A percentile compares a stretch with the other conserved stretches of the same genome.
Evolutionary conservation across 2,888 invertebrate species (phyloP).

Genomic region (Aleiodes alternator): DNA sequence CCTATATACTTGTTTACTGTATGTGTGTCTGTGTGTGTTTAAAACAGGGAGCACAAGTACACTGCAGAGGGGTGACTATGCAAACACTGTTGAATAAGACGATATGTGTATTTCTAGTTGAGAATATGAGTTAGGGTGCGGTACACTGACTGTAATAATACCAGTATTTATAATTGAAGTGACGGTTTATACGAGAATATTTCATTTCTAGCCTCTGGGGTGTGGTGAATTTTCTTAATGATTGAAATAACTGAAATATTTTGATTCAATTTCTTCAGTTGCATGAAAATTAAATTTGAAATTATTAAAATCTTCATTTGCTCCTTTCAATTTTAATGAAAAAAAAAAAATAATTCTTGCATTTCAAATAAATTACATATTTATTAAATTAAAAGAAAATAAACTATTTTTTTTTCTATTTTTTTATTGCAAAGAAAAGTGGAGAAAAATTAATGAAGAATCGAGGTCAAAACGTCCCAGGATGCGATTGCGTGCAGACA

Average conservation of each 20-base stretch:
- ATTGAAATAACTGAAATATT: constrained; percentile 7
- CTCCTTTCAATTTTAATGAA: background rate
- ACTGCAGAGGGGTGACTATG: constrained; percentile 37
- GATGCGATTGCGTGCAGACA: constrained; percentile 54
- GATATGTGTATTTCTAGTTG: constrained; percentile 32
- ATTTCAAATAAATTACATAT: background rate
- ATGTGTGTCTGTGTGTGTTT: constrained; percentile 10
- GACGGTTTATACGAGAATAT: constrained; percentile 35
- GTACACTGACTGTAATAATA: constrained; percentile 32
- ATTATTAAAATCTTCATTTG: background rate
- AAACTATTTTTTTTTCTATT: constrained; percentile 19
- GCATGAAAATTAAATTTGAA: background rate
- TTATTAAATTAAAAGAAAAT: background rate
- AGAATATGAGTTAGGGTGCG: constrained; percentile 41
- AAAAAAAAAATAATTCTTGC: background rate
- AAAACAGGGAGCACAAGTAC: background rate
- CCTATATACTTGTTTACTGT: background rate
- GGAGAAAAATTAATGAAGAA: constrained; percentile 25
- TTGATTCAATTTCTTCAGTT: background rate
- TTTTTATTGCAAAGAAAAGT: constrained; percentile 10
- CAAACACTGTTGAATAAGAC: constrained; percentile 33
- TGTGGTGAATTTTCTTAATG: background rate
- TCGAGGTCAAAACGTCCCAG: constrained; percentile 50
- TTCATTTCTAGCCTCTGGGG: background rate
- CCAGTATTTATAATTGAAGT: constrained; percentile 44